Base-by-base conservation (phyloP, 2,888 invertebrate species). In the Scelioninae gen. 1 region DNA sequence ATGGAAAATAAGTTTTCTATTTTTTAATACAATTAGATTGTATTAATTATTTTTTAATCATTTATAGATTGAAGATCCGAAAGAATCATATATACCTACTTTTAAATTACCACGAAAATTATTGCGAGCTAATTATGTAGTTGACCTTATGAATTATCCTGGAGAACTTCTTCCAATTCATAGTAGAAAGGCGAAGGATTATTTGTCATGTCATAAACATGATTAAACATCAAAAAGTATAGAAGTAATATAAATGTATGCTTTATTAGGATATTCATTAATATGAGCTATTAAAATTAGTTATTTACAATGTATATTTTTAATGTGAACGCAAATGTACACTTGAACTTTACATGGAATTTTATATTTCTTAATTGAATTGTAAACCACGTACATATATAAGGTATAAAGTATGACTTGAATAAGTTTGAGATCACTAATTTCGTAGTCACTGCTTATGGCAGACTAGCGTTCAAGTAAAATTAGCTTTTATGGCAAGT, bases 91-190 rank as follows among this genome's bases (percentile, higher is more conserved):
- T n/a, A n/a, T n/a, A n/a, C n/a, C n/a, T n/a, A n/a, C n/a, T n/a
- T n/a, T n/a, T n/a, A n/a, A n/a, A n/a, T 43, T 58, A 11, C 95
- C 95, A 0, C 94, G 93, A 15, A 94, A 94, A 0, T 90, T 95
- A 16, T 90, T 95, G 5, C 93, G 94, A 0, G 93, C 93, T 8
- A 95, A 94, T 88, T 95, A 94, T 88, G 93, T 95, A 34, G 94
- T 95, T 0, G 95, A 95, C 86, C 90, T 95, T 32, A 93, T 93
- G 89, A 87, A 92, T 13, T 84, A 88, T 4, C 94, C 94, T 0
- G 94, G 94, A 0, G 88, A 92, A 0, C 86, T 94, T 53, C 85
- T 93, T 11, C 91, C 92, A 0, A 86, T 92, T 0, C 91, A 91
- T 7, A 90, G 93, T 0, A 82, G 75, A 79, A 69, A 56, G 53